Evolutionary conservation across 2,888 invertebrate species (phyloP).

Genomic region (Alentia gelatinosa): DNA sequence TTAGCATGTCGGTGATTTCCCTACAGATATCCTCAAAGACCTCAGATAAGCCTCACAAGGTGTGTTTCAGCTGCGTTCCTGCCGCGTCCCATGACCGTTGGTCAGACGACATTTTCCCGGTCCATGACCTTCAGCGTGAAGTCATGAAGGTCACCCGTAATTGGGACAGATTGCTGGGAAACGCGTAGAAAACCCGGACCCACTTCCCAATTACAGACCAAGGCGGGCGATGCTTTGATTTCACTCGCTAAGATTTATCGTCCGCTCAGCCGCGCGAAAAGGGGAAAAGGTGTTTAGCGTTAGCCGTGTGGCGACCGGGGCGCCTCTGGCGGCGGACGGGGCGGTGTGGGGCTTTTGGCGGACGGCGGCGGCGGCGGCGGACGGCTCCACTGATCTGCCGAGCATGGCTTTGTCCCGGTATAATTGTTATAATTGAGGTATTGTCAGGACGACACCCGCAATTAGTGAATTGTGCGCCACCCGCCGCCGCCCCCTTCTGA

Average conservation of each 20-base stretch:
- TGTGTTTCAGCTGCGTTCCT: background rate
- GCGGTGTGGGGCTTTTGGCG: background rate
- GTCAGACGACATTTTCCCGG: background rate
- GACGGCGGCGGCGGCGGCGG: background rate
- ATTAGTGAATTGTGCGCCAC: constrained; percentile 33
- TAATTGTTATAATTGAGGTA: constrained; percentile 50
- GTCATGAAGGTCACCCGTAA: background rate
- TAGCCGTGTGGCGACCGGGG: background rate
- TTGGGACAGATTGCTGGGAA: constrained; percentile 35
- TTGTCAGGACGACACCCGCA: constrained; percentile 38
- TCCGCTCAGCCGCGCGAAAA: background rate
- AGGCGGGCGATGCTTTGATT: background rate
- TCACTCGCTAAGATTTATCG: background rate
- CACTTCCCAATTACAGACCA: constrained; percentile 23
- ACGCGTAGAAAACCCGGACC: background rate
- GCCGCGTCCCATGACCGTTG: background rate
- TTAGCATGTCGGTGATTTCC: background rate
- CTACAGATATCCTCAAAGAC: background rate
- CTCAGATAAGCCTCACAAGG: background rate
- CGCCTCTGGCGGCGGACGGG: background rate
- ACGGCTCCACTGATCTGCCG: constrained; percentile 20
- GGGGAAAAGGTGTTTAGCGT: constrained; percentile 8
- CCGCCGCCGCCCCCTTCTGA: background rate
- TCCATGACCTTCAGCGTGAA: background rate
- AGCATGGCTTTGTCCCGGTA: constrained; percentile 26